A percentile compares a stretch with the other conserved stretches of the same genome.
phyloP scores from a whole-genome alignment of 1,140 invertebrate species.

The Diplogasteroides magnus region DNA sequence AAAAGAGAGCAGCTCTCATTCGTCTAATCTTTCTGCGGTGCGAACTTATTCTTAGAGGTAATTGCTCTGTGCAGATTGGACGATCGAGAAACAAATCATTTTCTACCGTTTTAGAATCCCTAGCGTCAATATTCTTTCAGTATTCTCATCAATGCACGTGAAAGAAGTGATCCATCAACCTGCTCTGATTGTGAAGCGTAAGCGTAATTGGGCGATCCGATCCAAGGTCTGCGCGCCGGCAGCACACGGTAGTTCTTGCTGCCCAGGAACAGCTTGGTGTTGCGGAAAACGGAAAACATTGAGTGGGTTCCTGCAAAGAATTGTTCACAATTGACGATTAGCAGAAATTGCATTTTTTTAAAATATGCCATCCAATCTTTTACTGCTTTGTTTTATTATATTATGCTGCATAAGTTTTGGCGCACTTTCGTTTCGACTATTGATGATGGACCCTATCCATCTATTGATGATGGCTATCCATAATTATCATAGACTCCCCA shows the following conservation, averaged over 20 bases:
- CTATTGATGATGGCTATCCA: too few relatives aligned
- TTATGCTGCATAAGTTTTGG: too few relatives aligned
- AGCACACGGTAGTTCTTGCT: neutral
- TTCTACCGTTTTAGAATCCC: neutral
- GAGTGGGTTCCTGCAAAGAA: neutral
- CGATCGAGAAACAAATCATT: neutral
- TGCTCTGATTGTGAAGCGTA: neutral
- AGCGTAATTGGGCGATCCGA: neutral
- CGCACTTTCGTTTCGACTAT: too few relatives aligned
- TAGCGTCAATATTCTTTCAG: neutral
- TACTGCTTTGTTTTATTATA: too few relatives aligned
- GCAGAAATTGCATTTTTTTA: too few relatives aligned
- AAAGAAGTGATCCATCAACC: neutral
- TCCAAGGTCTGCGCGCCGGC: neutral
- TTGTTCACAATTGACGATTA: too few relatives aligned
- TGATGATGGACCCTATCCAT: too few relatives aligned
- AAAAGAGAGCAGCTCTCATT: too few relatives aligned
- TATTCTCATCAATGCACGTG: neutral
- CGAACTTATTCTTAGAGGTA: neutral
- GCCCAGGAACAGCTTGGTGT: neutral
- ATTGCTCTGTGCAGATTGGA: neutral
- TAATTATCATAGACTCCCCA: too few relatives aligned
- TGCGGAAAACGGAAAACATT: neutral
- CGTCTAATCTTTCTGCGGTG: too few relatives aligned
- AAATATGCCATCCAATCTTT: too few relatives aligned